Percentiles rank a stretch among this genome's conserved stretches.
These are phyloP conservation scores for Lumbricus terrestris DNA, from an alignment of 2,888 invertebrate species.

Conservation along the genomic window DNA sequence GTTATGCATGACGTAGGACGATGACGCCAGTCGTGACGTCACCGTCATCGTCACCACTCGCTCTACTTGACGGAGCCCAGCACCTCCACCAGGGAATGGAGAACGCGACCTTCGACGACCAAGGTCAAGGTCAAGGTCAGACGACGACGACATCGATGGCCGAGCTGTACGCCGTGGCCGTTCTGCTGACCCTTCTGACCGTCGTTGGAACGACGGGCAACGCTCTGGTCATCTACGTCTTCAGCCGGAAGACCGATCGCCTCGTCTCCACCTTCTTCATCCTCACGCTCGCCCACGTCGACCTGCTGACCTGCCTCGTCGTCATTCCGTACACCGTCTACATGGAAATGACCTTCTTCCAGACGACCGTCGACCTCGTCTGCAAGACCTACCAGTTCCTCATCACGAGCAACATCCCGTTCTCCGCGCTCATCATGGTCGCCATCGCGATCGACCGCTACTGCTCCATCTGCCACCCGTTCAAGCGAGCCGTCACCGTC, in stretches of 20 bases:
- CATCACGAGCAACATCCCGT: constrained; percentile 49
- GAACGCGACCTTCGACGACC: background rate
- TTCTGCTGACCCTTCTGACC: constrained; percentile 46
- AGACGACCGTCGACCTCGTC: constrained; percentile 43
- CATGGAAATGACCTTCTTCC: constrained; percentile 47
- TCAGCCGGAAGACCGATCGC: constrained; percentile 48
- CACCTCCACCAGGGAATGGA: too few relatives aligned
- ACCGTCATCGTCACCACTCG: background rate
- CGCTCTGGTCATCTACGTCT: constrained; percentile 55
- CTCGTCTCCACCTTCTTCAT: constrained; percentile 55
- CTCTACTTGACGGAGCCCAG: background rate
- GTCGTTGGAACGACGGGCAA: constrained; percentile 54
- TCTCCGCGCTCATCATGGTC: constrained; percentile 52
- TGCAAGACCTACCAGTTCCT: constrained; percentile 49
- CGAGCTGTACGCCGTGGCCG: constrained; percentile 43
- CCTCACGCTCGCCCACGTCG: constrained; percentile 49
- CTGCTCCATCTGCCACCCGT: constrained; percentile 51
- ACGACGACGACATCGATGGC: background rate
- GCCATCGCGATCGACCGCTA: constrained; percentile 45
- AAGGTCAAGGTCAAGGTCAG: background rate
- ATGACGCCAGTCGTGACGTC: background rate
- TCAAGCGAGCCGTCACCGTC: constrained; percentile 48
- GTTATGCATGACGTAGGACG: background rate
- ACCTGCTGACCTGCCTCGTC: constrained; percentile 50
- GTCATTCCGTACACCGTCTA: constrained; percentile 51